Conservation (phyloP, 2,888 invertebrate species). For the Iphiclides podalirius region DNA sequence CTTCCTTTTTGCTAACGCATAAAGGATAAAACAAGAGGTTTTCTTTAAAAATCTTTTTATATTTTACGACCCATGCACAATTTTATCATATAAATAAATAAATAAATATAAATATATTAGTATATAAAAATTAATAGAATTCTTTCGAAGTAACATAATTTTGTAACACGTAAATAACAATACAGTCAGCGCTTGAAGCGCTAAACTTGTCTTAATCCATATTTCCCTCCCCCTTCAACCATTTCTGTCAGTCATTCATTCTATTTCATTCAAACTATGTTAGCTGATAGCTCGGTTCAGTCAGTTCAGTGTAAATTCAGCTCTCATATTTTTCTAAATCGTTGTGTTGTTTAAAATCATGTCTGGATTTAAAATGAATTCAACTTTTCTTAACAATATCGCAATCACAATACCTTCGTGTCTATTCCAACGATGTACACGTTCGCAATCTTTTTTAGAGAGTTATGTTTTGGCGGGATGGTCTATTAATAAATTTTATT, state of each 20-base stretch:
- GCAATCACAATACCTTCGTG: neutral
- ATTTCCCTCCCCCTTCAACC: constrained; percentile 56
- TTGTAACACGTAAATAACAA: too few relatives aligned
- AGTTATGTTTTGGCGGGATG: constrained; percentile 31
- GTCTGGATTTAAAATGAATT: neutral
- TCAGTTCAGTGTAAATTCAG: constrained; percentile 37
- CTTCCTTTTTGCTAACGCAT: constrained; percentile 17
- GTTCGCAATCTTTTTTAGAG: constrained; percentile 10
- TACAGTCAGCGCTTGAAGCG: constrained; percentile 42
- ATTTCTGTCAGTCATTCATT: constrained; percentile 69
- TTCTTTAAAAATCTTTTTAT: too few relatives aligned
- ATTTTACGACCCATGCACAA: too few relatives aligned
- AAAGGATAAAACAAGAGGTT: neutral
- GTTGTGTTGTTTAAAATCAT: neutral
- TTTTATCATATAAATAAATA: neutral
- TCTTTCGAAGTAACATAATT: too few relatives aligned
- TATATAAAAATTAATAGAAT: too few relatives aligned
- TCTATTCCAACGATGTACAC: neutral
- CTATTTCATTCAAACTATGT: constrained; percentile 50
- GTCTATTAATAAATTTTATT: constrained; percentile 32
- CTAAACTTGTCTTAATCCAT: constrained; percentile 28
- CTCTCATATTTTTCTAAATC: constrained; percentile 4
- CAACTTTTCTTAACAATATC: constrained; percentile 9
- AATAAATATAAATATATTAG: too few relatives aligned
- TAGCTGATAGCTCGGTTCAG: constrained; percentile 29